Percentiles rank a stretch among this genome's conserved stretches.
Evolutionary conservation across 2,113 vertebrate species (phyloP).

Genomic region (Heterocephalus glaber): DNA sequence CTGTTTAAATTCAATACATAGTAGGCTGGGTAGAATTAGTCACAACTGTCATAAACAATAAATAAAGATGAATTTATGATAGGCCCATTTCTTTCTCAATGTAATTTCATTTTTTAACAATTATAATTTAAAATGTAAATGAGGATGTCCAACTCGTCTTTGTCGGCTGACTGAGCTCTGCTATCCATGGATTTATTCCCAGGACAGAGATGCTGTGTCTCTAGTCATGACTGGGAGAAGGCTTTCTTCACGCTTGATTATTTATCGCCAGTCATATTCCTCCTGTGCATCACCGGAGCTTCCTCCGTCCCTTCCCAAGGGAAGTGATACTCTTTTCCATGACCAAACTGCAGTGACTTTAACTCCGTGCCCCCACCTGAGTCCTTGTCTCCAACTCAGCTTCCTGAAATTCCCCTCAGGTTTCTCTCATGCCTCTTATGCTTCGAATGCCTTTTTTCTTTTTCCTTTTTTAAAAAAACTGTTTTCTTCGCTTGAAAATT

Average conservation of each 20-base stretch:
- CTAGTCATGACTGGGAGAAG: background rate
- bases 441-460: background rate
- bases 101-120: constrained; percentile 59
- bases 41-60: constrained; percentile 51
- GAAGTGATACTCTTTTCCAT: background rate
- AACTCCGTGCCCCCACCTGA: background rate
- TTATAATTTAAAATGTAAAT: constrained; percentile 49
- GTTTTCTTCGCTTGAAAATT: background rate
- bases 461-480: background rate
- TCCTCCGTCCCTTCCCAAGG: background rate
- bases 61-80: background rate
- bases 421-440: background rate
- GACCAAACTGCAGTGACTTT: background rate
- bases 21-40: constrained; percentile 21
- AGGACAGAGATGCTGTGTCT: background rate
- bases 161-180: background rate
- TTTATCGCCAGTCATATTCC: background rate
- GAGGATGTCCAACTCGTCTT: background rate
- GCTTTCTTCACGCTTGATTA: background rate
- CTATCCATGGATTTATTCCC: background rate
- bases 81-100: background rate
- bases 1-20: constrained; percentile 15
- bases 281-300: background rate
- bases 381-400: background rate
- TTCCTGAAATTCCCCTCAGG: background rate